Conservation (phyloP, 2,113 vertebrate species). For the Lepus europaeus region DNA sequence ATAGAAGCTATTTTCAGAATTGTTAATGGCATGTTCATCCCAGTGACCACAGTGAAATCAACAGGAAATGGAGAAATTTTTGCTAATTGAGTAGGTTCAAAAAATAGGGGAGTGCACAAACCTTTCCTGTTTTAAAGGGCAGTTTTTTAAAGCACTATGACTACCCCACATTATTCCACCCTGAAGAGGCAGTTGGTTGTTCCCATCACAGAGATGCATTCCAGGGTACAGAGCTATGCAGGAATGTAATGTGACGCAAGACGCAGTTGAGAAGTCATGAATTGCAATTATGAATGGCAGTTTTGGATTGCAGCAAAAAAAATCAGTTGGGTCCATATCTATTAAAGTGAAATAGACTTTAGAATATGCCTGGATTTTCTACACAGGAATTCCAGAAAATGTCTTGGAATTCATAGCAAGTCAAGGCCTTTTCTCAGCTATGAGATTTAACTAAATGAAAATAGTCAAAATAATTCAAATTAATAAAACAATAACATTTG, state of each 20-base stretch:
- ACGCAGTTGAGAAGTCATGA: constrained; percentile 38
- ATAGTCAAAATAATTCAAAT: constrained; percentile 53
- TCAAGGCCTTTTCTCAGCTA: constrained; percentile 34
- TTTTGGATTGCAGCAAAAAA: constrained; percentile 18
- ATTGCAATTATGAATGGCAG: constrained; percentile 47
- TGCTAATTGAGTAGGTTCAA: constrained; percentile 49
- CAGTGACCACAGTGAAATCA: constrained; percentile 61
- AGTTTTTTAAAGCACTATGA: constrained; percentile 51
- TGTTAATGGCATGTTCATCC: constrained; percentile 61
- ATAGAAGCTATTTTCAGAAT: constrained; percentile 68
- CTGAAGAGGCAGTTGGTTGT: constrained; percentile 22
- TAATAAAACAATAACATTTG: not conserved
- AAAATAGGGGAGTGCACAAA: not conserved
- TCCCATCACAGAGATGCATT: not conserved
- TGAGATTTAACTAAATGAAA: constrained; percentile 43
- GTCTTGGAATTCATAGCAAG: constrained; percentile 56
- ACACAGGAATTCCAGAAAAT: constrained; percentile 45
- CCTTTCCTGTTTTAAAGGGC: constrained; percentile 51
- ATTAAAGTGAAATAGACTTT: constrained; percentile 46
- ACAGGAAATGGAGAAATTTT: constrained; percentile 66
- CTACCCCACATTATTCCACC: not conserved
- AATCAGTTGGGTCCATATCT: constrained; percentile 1
- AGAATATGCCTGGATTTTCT: constrained; percentile 53
- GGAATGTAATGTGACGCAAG: constrained; percentile 49
- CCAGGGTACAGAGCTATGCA: not conserved